Evolutionary conservation across 2,113 vertebrate species (phyloP), one percentile per base, ranked within the genome.

Genomic region (Gymnocephalus cernua): DNA sequence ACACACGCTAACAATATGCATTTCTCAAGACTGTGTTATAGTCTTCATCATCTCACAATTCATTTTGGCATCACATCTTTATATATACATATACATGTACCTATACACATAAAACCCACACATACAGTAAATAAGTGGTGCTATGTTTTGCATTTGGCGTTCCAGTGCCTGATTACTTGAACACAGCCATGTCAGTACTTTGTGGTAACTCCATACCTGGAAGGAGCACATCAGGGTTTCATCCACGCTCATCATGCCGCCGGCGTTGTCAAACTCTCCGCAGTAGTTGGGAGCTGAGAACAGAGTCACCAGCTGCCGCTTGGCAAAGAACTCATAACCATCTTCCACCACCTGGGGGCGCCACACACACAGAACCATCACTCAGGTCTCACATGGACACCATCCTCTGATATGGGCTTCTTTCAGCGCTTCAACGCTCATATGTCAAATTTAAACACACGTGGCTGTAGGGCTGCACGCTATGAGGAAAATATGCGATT

Each of bases 171-270:
- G 29, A 23, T 38, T 1, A 16, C 29, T 54, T 1, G 3, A 1
- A 21, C 27, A 45, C 13, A 32, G 18, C 15, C 12, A 9, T 3
- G 21, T n/a, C 21, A 4, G 45, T 6, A 14, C 58, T 51, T 16
- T 9, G 47, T n/a, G 1, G 3, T 19, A 2, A 23, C n/a, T 3
- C 29, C 16, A 0, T 79, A 99, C 97, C 97, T 99, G 97, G 94
- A 99, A 99, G 72, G 97, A 98, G 92, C 97, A 99, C 97, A 99
- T 99, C 94, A 99, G 94, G 70, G 97, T 99, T 93, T 99, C 97
- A 79, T 99, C 97, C 91, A 99, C 97, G 63, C 97, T 99, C 97
- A 99, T 99, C 97, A 98, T 99, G 84, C 97, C 97, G 16, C 97
- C 97, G 48, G 97, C 97, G 83, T 99, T 99, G 94, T 99, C 97